A percentile compares a stretch with the other conserved stretches of the same genome.
These are phyloP conservation scores for Cardiocondyla obscurior DNA, from an alignment of 1,140 invertebrate species.

Conservation along the genomic window DNA sequence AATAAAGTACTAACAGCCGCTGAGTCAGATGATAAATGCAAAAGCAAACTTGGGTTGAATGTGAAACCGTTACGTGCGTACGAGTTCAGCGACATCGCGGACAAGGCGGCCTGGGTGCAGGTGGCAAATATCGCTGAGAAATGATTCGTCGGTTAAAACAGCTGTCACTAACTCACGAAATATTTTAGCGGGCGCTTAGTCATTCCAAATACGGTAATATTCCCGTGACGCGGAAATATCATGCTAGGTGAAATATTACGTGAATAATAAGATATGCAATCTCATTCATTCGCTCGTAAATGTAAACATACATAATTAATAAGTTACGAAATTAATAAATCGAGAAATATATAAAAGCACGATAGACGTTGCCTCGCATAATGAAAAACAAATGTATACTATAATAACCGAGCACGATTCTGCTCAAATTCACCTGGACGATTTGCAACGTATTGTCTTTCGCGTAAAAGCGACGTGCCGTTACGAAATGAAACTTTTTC, in stretches of 20 bases:
- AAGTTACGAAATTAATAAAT: neutral
- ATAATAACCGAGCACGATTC: neutral
- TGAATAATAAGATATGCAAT: neutral
- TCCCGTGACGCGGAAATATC: neutral
- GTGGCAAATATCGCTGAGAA: conserved; percentile 31
- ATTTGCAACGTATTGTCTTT: neutral
- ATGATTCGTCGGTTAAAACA: conserved; percentile 42
- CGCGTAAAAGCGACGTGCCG: neutral
- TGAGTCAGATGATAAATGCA: conserved; percentile 55
- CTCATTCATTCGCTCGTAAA: neutral
- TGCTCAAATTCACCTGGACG: neutral
- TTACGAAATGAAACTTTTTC: conserved; percentile 17
- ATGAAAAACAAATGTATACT: too few species aligned
- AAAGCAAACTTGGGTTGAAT: conserved; percentile 44
- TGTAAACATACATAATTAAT: neutral
- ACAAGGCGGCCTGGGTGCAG: conserved; percentile 21
- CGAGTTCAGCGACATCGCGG: conserved; percentile 43
- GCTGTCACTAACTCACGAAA: conserved; percentile 41
- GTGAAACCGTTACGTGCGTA: conserved; percentile 41
- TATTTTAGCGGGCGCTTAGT: neutral
- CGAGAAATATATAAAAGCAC: neutral
- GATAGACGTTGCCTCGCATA: too few species aligned
- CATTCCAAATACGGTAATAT: conserved; percentile 13
- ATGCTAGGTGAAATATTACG: neutral
- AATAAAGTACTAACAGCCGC: conserved; percentile 21